A percentile compares a stretch with the other conserved stretches of the same genome.
These are phyloP conservation scores for Brachypteracias leptosomus DNA, from an alignment of 2,113 vertebrate genomes.

Conservation along the genomic window DNA sequence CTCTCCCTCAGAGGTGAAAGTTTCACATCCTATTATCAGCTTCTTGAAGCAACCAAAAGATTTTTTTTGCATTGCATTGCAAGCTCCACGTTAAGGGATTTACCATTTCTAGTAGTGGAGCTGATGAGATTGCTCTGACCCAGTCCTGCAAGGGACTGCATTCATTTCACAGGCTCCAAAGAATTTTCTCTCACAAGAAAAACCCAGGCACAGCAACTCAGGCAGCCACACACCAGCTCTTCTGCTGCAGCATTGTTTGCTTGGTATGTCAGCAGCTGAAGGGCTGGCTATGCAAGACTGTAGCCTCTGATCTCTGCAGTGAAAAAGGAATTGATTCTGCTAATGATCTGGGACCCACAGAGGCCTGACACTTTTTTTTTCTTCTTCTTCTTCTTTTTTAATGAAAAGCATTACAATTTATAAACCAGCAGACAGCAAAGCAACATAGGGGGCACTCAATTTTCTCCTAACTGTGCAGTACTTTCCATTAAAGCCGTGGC, in stretches of 20 bases:
- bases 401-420: constrained; percentile 62
- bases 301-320: constrained; percentile 54
- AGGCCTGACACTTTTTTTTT: neutral
- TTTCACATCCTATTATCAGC: neutral
- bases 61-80: neutral
- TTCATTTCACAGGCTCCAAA: neutral
- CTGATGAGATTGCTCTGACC: neutral
- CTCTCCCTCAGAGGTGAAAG: neutral
- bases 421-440: constrained; percentile 55
- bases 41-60: neutral
- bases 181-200: neutral
- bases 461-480: constrained; percentile 41
- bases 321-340: constrained; percentile 58
- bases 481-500: constrained; percentile 28
- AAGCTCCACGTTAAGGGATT: neutral
- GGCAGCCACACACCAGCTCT: neutral
- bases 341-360: constrained; percentile 48
- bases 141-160: neutral
- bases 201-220: neutral
- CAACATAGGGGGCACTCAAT: constrained; percentile 29
- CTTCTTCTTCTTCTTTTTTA: neutral
- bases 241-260: constrained; percentile 36
- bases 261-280: constrained; percentile 4
- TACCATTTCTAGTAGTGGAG: neutral
- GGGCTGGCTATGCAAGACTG: constrained; percentile 26